These are phyloP conservation scores for Acanthornis magna DNA, from an alignment of 2,797 vertebrate species.

Conservation along the genomic window DNA sequence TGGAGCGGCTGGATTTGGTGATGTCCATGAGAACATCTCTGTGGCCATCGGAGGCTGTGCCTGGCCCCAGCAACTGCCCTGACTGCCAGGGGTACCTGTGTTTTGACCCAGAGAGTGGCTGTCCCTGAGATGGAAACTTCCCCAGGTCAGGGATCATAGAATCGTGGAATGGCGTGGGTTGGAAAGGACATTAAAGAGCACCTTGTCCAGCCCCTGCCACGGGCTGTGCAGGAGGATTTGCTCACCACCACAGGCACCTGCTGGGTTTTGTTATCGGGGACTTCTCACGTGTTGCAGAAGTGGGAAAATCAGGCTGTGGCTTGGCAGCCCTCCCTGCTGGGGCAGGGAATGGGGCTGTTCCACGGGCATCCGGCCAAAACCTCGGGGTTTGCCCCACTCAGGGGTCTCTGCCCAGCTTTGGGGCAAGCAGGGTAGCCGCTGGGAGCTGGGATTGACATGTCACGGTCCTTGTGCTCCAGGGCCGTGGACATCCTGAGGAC, in stretches of 20 bases:
- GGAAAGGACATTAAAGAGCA: neutral
- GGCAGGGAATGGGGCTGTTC: neutral
- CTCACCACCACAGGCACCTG: neutral
- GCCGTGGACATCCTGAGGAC: constrained; percentile 88
- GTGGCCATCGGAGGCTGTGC: neutral
- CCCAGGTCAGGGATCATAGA: neutral
- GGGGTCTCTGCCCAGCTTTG: neutral
- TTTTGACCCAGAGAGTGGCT: neutral
- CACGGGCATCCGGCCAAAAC: neutral
- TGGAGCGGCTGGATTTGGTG: neutral
- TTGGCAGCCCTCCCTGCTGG: neutral
- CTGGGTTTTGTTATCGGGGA: neutral
- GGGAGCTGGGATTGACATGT: accelerated
- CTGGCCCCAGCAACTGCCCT: neutral
- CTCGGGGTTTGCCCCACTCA: neutral
- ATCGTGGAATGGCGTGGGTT: neutral
- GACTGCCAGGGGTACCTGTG: accelerated
- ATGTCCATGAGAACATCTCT: neutral
- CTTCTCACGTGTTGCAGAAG: neutral
- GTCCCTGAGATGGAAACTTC: neutral
- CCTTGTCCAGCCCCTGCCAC: accelerated
- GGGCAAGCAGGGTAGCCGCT: accelerated
- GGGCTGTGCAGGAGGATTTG: neutral
- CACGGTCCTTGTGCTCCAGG: constrained; percentile 53
- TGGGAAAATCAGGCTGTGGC: neutral